Percentiles rank a stretch among this genome's conserved stretches.
Evolutionary conservation across 2,113 vertebrate genomes (phyloP).

Genomic region (Dinomys branickii): DNA sequence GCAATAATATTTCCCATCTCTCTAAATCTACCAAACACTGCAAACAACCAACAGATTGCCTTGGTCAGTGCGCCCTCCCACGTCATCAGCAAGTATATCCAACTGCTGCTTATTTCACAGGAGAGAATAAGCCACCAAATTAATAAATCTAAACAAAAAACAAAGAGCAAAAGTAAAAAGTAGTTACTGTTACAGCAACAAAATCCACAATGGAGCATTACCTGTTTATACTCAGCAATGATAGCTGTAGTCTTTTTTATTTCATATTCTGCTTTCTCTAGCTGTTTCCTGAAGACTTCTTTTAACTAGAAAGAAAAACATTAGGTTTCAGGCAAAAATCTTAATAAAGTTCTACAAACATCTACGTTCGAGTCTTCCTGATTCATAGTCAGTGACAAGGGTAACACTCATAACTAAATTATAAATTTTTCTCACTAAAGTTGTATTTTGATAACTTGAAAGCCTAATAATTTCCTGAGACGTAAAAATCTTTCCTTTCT

Average conservation of each 20-base stretch:
- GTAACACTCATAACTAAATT: neutral
- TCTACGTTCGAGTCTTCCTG: neutral
- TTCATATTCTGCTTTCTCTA: conserved; percentile 97
- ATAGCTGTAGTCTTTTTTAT: conserved; percentile 99
- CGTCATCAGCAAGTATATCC: neutral
- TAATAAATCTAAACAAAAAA: neutral
- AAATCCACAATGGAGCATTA: conserved; percentile 62
- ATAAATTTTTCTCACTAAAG: neutral
- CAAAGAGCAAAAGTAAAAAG: neutral
- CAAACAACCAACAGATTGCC: neutral
- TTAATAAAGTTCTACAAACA: conserved; percentile 10
- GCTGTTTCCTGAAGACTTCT: conserved; percentile 97
- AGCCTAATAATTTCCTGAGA: neutral
- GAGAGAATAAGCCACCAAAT: neutral
- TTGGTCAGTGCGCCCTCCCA: neutral
- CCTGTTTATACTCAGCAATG: conserved; percentile 99
- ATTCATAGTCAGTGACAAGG: neutral
- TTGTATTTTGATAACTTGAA: neutral
- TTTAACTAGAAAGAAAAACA: conserved; percentile 90
- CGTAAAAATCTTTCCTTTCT: neutral
- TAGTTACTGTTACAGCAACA: neutral
- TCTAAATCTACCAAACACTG: neutral
- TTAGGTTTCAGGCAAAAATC: conserved; percentile 19
- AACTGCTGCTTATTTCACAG: neutral
- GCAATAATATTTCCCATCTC: neutral